phyloP scores from a whole-genome alignment of 1,140 invertebrate genomes.

The Drosophila equinoxialis region DNA sequence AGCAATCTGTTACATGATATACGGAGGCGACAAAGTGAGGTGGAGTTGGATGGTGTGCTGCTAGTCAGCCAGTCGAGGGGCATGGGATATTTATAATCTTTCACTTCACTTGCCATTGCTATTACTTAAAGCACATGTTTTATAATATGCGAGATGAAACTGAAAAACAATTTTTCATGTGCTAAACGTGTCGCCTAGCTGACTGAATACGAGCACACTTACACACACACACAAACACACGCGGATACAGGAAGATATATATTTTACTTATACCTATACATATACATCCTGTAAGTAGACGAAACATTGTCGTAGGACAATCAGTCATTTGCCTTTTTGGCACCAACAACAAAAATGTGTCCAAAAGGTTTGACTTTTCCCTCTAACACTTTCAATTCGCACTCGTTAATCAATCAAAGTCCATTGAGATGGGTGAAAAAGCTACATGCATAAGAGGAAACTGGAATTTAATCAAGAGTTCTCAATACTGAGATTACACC shows the following conservation, averaged over 20 bases:
- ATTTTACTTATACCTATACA: neutral
- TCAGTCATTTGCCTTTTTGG: constrained; percentile 64
- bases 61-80: neutral
- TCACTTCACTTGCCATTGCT: constrained; percentile 48
- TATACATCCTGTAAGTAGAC: constrained; percentile 10
- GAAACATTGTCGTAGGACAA: constrained; percentile 52
- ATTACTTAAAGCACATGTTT: constrained; percentile 61
- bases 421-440: neutral
- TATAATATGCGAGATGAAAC: constrained; percentile 42
- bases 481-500: constrained; percentile 51
- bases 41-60: neutral
- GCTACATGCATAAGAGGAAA: constrained; percentile 13
- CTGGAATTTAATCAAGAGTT: constrained; percentile 62
- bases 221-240: neutral
- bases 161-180: constrained; percentile 52
- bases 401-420: constrained; percentile 74
- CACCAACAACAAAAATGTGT: constrained; percentile 36
- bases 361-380: constrained; percentile 69
- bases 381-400: constrained; percentile 49
- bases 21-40: neutral
- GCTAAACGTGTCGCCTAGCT: constrained; percentile 49
- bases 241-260: neutral
- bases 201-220: constrained; percentile 26
- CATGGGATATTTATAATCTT: constrained; percentile 6
- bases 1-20: constrained; percentile 54